Evolutionary conservation across 2,797 vertebrate genomes (phyloP).

Genomic region (Urocyon cinereoargenteus): DNA sequence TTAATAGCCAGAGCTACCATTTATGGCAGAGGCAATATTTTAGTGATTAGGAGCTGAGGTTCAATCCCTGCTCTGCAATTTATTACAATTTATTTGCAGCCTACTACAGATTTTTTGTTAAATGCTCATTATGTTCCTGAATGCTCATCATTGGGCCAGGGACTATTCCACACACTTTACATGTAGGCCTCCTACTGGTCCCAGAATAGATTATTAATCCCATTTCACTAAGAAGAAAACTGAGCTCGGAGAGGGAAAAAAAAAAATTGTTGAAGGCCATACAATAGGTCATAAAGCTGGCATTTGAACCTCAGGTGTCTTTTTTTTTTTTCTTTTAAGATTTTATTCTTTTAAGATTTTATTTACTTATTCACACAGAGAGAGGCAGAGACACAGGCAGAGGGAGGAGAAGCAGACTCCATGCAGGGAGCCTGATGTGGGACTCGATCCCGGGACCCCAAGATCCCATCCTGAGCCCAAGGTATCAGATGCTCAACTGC

Average conservation of each 20-base stretch:
- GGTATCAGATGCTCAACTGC: no score
- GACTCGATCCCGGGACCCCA: no score
- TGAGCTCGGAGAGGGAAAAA: background rate
- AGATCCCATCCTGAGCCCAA: no score
- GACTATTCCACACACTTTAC: background rate
- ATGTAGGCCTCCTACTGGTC: background rate
- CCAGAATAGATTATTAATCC: slow-evolving; percentile 3
- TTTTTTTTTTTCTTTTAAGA: no score
- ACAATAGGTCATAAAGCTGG: background rate
- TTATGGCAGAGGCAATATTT: background rate
- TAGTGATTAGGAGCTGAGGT: background rate
- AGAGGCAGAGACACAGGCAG: no score
- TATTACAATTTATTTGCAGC: background rate
- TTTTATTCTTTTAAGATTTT: no score
- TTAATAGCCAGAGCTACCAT: background rate
- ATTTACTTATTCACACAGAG: no score
- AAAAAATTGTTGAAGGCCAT: background rate
- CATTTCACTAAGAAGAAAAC: slow-evolving; percentile 54
- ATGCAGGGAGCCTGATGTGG: no score
- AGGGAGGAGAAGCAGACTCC: no score
- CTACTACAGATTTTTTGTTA: background rate
- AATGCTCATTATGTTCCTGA: background rate
- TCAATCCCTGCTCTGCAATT: slow-evolving; percentile 41
- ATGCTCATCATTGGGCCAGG: background rate
- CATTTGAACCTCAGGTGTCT: background rate